phyloP scores from a whole-genome alignment of 2,113 vertebrate genomes.

The Candoia aspera region DNA sequence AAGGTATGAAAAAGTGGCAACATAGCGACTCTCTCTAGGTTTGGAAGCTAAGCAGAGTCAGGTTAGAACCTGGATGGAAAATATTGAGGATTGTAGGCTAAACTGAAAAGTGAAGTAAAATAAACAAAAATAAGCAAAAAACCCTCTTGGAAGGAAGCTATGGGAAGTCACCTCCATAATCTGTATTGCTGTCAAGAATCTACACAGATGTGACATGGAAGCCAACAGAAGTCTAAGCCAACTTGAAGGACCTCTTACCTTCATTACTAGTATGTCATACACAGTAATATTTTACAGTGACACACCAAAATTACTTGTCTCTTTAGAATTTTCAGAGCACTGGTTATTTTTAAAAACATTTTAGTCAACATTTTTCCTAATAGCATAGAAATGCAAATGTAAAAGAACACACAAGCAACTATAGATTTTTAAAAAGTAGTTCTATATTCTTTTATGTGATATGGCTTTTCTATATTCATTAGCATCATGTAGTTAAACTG shows the following conservation, averaged over 20 bases:
- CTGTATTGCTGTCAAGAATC: neutral
- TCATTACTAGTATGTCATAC: neutral
- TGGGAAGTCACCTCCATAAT: neutral
- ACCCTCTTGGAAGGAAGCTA: neutral
- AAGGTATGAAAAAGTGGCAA: neutral
- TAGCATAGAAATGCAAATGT: neutral
- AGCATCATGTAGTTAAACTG: neutral
- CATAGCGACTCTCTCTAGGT: neutral
- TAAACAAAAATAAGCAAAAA: neutral
- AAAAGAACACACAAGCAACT: neutral
- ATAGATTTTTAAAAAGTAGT: neutral
- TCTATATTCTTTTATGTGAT: neutral
- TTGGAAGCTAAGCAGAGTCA: neutral
- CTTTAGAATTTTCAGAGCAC: conserved; percentile 8
- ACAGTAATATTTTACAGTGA: neutral
- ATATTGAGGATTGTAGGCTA: neutral
- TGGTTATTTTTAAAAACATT: conserved; percentile 35
- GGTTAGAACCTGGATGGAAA: neutral
- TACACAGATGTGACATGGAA: neutral
- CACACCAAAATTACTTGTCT: conserved; percentile 1
- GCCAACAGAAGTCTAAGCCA: neutral
- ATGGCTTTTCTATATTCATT: neutral
- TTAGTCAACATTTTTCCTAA: neutral
- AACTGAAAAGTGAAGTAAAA: neutral
- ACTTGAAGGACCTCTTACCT: neutral